phyloP scores from a whole-genome alignment of 2,888 invertebrate genomes.

The Leptinotarsa rubiginosa region DNA sequence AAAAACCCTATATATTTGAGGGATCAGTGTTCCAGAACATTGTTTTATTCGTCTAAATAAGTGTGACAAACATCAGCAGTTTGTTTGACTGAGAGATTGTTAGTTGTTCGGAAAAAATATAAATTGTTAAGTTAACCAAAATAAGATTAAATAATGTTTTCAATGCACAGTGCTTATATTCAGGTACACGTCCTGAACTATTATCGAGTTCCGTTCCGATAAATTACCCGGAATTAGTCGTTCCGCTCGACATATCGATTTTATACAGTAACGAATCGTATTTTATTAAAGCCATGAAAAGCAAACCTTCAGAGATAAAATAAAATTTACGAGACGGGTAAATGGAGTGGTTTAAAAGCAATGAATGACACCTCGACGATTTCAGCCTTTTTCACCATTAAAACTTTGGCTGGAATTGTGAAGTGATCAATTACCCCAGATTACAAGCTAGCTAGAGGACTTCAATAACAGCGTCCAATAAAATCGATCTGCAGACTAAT shows the following conservation, averaged over 20 bases:
- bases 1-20: too few relatives aligned
- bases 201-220: not conserved
- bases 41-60: too few relatives aligned
- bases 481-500: not conserved
- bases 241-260: not conserved
- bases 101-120: too few relatives aligned
- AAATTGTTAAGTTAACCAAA: too few relatives aligned
- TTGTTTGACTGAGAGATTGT: too few relatives aligned
- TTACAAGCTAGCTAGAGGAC: not conserved
- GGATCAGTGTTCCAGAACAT: too few relatives aligned
- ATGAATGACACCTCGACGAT: conserved; percentile 16
- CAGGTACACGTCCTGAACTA: too few relatives aligned
- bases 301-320: not conserved
- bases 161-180: too few relatives aligned
- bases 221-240: not conserved
- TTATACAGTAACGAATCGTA: not conserved
- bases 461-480: not conserved
- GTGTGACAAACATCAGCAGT: too few relatives aligned
- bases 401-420: conserved; percentile 1
- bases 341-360: conserved; percentile 8
- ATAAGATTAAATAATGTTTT: too few relatives aligned
- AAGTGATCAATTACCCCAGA: conserved; percentile 7
- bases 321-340: conserved; percentile 2
- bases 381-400: not conserved
- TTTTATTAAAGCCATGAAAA: conserved; percentile 1